A percentile compares a stretch with the other conserved stretches of the same genome.
These are phyloP conservation scores for Orthosia gothica DNA, from an alignment of 2,888 invertebrate genomes.

Conservation along the genomic window DNA sequence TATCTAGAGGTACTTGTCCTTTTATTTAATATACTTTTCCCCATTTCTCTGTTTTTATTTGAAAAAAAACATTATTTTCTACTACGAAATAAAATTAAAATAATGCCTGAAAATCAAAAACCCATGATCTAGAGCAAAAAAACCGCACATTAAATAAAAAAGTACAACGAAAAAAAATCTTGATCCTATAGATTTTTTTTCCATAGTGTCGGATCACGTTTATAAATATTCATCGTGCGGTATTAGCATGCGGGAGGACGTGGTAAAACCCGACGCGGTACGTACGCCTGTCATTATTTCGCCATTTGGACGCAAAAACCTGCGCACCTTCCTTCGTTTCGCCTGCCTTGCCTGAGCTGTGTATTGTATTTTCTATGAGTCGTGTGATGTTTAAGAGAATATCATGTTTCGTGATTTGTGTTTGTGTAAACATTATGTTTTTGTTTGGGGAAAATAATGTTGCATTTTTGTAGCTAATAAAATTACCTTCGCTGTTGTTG, in stretches of 20 bases:
- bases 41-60: not conserved
- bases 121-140: not conserved
- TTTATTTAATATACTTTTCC: not conserved
- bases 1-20: not conserved
- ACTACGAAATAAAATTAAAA: not conserved
- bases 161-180: conserved; percentile 31
- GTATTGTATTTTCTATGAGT: conserved; percentile 60
- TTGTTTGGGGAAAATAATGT: not conserved
- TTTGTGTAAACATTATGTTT: conserved; percentile 30
- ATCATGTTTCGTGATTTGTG: conserved; percentile 50
- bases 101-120: not conserved
- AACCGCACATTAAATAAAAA: conserved; percentile 14
- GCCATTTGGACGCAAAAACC: conserved; percentile 89
- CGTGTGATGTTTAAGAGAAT: conserved; percentile 60
- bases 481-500: no score
- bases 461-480: not conserved
- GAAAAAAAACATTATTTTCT: not conserved
- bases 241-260: conserved; percentile 87
- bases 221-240: conserved; percentile 89
- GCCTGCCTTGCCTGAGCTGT: conserved; percentile 63
- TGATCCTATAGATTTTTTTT: conserved; percentile 68
- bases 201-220: conserved; percentile 81
- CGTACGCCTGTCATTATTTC: conserved; percentile 88
- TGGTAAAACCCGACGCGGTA: conserved; percentile 73
- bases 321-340: conserved; percentile 82